Evolutionary conservation across 2,797 vertebrate species (phyloP), one percentile per base, ranked within the genome.

Genomic region (Girardinus metallicus): DNA sequence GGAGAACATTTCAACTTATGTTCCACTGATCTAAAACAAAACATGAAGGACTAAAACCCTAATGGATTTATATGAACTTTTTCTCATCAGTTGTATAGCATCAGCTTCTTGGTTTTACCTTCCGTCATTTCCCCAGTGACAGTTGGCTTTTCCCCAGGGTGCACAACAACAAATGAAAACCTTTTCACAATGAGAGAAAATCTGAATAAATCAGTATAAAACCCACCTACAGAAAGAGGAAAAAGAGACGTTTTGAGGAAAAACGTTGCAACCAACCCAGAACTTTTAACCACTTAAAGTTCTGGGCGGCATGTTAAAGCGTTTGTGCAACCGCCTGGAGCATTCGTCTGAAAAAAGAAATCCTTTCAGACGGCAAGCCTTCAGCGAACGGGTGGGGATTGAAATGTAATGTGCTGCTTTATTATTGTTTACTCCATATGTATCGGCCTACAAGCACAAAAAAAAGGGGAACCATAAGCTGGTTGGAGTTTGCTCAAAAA

Each of bases 271-370:
- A 51, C 49, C 49, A 51, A 49, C 8, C 21, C 7, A 51, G 18
- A 51, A 8, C 18, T 9, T 51, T 51, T 86, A 68, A 88, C 87
- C 79, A 68, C 83, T 80, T n/a, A 60, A 80, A 47, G 39, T 57
- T 84, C 76, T 74, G 80, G 81, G 80, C 85, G n/a, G 74, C 87
- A 46, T 77, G 86, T 64, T 1, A 36, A 41, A 74, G 46, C 77
- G 16, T 86, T 88, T 86, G 87, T n/a, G 85, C 79, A 81, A 44
- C 73, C 34, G 74, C 72, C 81, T 87, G 81, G 46, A 87, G 82
- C 78, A 86, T 88, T 81, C 57, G 83, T 76, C 78, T 83, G 49
- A 85, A 3, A 60, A 2, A 0, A 76, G 77, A 81, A 70, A 83
- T 78, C 71, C 66, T 77, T 80, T 85, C 79, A 62, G 70, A 85